Conservation (phyloP, 2,797 vertebrate species). For the Rhincodon typus region DNA sequence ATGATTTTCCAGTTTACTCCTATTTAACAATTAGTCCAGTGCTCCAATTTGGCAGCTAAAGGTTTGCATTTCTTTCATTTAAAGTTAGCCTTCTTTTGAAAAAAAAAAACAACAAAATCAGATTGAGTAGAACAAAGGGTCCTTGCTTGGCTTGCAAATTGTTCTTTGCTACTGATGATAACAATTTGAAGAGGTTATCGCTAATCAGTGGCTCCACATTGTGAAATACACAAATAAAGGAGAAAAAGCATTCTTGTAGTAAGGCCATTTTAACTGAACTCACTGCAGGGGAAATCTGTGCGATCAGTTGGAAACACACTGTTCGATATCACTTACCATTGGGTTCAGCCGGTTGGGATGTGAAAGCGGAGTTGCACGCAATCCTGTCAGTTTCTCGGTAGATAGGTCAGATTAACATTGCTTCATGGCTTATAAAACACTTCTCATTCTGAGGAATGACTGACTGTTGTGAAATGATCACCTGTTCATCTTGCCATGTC, state of each 20-base stretch:
- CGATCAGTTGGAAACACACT: not conserved
- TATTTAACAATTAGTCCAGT: slow-evolving; percentile 2
- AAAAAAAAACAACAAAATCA: not conserved
- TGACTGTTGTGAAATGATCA: not conserved
- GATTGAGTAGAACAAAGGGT: not conserved
- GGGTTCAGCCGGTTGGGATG: not conserved
- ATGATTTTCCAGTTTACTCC: not conserved
- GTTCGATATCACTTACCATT: no score
- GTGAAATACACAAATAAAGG: not conserved
- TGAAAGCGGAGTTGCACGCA: not conserved
- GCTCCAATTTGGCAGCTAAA: slow-evolving; percentile 2
- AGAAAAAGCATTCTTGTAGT: not conserved
- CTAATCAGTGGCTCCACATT: not conserved
- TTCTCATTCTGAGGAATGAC: not conserved
- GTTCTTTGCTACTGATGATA: slow-evolving; percentile 16
- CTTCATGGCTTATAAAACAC: not conserved
- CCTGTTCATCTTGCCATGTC: no score
- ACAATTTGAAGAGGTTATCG: not conserved
- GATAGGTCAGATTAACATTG: not conserved
- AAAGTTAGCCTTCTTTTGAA: not conserved
- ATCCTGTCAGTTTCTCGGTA: not conserved
- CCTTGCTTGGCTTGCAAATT: not conserved
- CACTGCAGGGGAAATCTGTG: not conserved
- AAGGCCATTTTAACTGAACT: not conserved
- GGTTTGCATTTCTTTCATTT: not conserved